phyloP scores from a whole-genome alignment of 2,113 vertebrate genomes.

The Lipotes vexillifer region DNA sequence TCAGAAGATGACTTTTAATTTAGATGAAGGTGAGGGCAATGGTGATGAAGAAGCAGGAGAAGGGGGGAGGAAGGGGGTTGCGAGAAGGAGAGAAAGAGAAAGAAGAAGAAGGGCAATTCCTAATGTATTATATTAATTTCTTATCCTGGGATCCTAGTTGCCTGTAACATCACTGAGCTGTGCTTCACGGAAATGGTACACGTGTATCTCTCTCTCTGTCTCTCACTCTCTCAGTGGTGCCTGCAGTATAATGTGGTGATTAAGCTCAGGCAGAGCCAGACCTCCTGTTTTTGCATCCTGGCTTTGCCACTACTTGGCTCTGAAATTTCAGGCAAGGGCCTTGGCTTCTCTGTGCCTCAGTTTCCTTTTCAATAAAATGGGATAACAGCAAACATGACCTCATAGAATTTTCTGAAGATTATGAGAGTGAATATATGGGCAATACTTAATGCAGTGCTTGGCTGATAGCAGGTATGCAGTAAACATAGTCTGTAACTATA shows the following conservation, averaged over 20 bases:
- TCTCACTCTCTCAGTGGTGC: background rate
- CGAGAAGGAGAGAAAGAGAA: background rate
- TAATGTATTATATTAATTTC: background rate
- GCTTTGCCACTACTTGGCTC: background rate
- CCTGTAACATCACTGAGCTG: background rate
- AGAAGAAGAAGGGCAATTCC: background rate
- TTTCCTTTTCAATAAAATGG: background rate
- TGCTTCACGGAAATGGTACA: background rate
- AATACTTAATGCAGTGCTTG: background rate
- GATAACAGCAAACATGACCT: background rate
- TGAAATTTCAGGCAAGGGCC: background rate
- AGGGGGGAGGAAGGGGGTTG: accelerated
- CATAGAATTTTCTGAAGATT: background rate
- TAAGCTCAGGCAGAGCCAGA: background rate
- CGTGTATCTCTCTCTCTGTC: background rate
- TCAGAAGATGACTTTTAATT: background rate
- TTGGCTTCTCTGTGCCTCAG: background rate
- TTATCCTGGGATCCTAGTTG: background rate
- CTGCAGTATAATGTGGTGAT: background rate
- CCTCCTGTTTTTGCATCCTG: background rate
- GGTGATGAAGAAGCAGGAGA: background rate
- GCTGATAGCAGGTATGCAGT: background rate
- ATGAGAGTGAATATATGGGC: no score
- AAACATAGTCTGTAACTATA: background rate
- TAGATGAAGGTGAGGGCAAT: background rate